Conservation (phyloP, 2,113 vertebrate species). For the Callaeas wilsoni region DNA sequence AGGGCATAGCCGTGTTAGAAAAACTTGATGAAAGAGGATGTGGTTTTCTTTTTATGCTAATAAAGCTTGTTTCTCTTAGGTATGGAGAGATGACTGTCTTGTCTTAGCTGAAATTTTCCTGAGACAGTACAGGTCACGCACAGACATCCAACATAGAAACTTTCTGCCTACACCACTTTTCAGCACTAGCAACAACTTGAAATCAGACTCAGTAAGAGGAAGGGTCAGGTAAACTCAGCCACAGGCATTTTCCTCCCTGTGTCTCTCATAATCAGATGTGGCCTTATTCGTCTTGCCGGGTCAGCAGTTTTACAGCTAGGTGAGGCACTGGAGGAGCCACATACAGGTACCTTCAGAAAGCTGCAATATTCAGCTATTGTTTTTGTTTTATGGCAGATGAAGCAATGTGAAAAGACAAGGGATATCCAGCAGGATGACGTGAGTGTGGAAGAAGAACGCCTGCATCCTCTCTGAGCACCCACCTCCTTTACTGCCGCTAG, state of each 20-base stretch:
- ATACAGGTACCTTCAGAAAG: not conserved
- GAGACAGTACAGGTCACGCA: not conserved
- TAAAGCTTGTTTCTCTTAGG: not conserved
- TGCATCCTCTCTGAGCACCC: not conserved
- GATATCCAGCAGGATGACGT: not conserved
- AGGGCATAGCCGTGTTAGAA: not conserved
- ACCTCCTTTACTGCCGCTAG: not conserved
- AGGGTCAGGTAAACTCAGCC: not conserved
- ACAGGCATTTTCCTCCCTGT: not conserved
- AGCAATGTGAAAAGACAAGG: not conserved
- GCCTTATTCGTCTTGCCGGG: not conserved
- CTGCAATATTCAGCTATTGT: not conserved
- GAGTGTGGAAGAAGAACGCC: not conserved
- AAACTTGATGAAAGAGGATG: not conserved
- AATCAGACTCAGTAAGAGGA: not conserved
- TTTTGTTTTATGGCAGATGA: not conserved
- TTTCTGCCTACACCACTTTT: not conserved
- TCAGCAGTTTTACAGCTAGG: not conserved
- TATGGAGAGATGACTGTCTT: not conserved
- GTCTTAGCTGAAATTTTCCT: not conserved
- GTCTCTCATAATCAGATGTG: not conserved
- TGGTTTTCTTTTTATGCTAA: not conserved
- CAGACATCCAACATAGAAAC: not conserved
- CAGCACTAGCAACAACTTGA: not conserved
- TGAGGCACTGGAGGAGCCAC: not conserved